Evolutionary conservation across 2,888 invertebrate species (phyloP), one percentile per base, ranked within the genome.

Genomic region (Lymantria monacha): DNA sequence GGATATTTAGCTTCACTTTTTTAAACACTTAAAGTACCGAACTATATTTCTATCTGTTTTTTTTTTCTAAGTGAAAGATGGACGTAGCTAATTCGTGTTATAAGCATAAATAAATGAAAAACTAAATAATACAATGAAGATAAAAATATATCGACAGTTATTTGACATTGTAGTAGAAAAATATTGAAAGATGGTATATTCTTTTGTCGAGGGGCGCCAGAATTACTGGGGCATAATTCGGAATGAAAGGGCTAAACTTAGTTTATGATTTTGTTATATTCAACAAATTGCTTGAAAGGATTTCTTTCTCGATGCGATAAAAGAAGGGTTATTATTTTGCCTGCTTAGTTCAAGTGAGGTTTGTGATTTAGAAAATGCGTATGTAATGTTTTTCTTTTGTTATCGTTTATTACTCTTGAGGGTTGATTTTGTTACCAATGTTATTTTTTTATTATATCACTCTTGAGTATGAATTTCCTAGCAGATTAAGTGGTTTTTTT

Each of bases 261-360:
- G 62, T 71, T 66, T 63, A 68, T 62, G 62, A 67, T 70, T 73
- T 70, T 65, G 69, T 70, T 75, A 64, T 72, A 68, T 70, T 72
- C 69, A 52, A 54, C 56, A 67, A 74, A 73, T 67, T 63, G 55
- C 61, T 69, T 57, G 51, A 67, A 66, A 66, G 57, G 57, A 51
- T 68, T 57, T 56, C 51, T 52, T 49, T 49, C 58, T 30, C n/a
- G 47, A 53, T 46, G 51, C 54, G 50, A 59, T 59, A 52, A 54
- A 57, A 53, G 49, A 49, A 46, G 50, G 49, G 46, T 53, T 66
- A 63, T 63, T 66, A 60, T 68, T 60, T 65, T 57, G 54, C 15
- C 53, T 55, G 57, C 49, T 67, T 55, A 59, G 47, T 62, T 56
- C 50, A 54, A 66, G 65, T 53, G 45, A 22, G 64, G 54, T 22